Base-by-base conservation (phyloP, 2,797 vertebrate species). In the Sebastes steindachneri region DNA sequence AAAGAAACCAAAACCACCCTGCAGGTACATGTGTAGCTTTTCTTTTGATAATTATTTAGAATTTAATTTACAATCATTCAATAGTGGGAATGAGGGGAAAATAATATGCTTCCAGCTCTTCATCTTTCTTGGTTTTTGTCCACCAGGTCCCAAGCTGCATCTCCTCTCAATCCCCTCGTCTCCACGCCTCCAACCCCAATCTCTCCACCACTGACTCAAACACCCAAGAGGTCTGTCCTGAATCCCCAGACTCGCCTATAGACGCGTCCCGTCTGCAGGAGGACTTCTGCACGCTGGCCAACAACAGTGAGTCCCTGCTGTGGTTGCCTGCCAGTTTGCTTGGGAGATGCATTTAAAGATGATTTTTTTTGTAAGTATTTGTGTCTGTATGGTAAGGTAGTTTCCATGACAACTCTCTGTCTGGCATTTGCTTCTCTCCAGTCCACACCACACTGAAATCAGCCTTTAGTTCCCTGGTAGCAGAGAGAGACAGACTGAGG, bases 151-250 rank as follows among this genome's bases (percentile, higher is more conserved):
- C 95, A 5, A 94, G 92, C 76, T 95, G 93, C 11, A 93, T 97
- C 74, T 96, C 96, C 80, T 94, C 96, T 75, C 86, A 85, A 88
- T 94, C 97, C 8, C 81, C 96, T 79, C 97, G 96, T 82, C 94
- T 98, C 9, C 97, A 99, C 23, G 97, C 97, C 79, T 99, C 98
- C 87, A 98, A 99, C 89, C 98, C 98, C 14, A 99, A 99, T 87
- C 95, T 99, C 80, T 97, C 97, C 74, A 96, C 95, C 28, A 93
- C 96, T 65, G 97, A 98, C 86, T 90, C 96, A 64, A 95, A 92
- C 80, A 94, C 96, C 80, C 96, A 96, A 79, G 98, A 98, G 72
- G 90, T 93, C 74, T 96, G 95, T 87, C 96, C 96, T 0, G 96
- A 97, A 80, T 96, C 96, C n/a, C 97, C 97, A 12, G 98, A 99